Evolutionary conservation across 2,797 vertebrate genomes (phyloP).

Genomic region (Denticeps clupeoides): DNA sequence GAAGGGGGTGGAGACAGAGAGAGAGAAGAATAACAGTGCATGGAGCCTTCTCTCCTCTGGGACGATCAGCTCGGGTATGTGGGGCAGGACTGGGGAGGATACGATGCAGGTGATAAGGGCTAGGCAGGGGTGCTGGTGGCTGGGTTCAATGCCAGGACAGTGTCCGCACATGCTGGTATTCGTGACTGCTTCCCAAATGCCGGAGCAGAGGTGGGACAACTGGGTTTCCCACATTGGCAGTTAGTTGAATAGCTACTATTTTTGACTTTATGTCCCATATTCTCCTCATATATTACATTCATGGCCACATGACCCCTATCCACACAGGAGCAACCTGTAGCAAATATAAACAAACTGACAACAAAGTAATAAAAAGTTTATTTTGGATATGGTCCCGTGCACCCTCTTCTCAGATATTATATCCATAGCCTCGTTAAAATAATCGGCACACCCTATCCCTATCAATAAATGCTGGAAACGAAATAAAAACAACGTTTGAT

Average conservation of each 20-base stretch:
- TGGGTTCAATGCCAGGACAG: slow-evolving; percentile 30
- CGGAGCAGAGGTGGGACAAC: slow-evolving; percentile 22
- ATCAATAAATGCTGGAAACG: too few species aligned
- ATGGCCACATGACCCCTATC: too few species aligned
- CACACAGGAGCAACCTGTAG: too few species aligned
- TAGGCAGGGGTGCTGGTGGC: slow-evolving; percentile 13
- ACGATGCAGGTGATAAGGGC: slow-evolving; percentile 32
- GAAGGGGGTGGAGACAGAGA: background rate
- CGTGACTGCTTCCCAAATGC: slow-evolving; percentile 30
- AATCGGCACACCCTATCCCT: too few species aligned
- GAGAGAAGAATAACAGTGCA: slow-evolving; percentile 8
- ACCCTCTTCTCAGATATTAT: too few species aligned
- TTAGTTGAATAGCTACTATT: slow-evolving; percentile 29
- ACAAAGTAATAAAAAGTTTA: too few species aligned
- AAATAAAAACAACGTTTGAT: too few species aligned
- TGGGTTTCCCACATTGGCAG: slow-evolving; percentile 21
- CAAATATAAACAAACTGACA: too few species aligned
- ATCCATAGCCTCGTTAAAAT: too few species aligned
- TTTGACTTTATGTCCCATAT: too few species aligned
- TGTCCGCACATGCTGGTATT: slow-evolving; percentile 33
- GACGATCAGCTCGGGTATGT: slow-evolving; percentile 22
- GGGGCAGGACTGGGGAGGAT: slow-evolving; percentile 15
- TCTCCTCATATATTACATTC: too few species aligned
- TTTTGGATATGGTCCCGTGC: too few species aligned
- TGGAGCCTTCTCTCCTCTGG: slow-evolving; percentile 4